These are phyloP conservation scores for Puma concolor DNA, from an alignment of 2,113 vertebrate genomes.

Conservation along the genomic window DNA sequence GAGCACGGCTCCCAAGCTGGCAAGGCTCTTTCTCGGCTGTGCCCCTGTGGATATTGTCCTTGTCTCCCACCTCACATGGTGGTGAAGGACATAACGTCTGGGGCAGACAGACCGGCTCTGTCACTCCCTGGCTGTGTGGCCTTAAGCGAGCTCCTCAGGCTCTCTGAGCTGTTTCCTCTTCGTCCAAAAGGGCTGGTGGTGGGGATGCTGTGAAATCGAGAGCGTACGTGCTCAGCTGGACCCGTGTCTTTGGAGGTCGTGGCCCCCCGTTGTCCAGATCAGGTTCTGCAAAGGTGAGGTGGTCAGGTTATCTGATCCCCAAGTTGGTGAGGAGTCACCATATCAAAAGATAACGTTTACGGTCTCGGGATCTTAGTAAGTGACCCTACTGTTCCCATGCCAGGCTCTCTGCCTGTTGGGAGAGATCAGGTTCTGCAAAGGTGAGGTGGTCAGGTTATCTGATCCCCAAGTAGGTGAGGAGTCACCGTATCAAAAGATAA, in stretches of 20 bases:
- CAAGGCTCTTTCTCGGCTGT: neutral
- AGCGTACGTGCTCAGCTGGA: neutral
- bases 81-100: neutral
- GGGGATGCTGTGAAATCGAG: neutral
- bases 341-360: neutral
- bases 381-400: fast-evolving
- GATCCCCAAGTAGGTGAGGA: neutral
- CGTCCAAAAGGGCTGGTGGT: neutral
- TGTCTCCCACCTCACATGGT: neutral
- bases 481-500: neutral
- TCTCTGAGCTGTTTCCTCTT: neutral
- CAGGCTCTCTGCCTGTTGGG: neutral
- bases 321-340: neutral
- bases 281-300: neutral
- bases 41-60: neutral
- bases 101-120: neutral
- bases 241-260: neutral
- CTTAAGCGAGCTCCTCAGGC: neutral
- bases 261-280: neutral
- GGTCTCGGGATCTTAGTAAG: neutral
- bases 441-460: neutral
- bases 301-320: neutral
- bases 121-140: neutral
- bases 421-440: neutral
- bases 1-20: neutral